Percentiles rank a stretch among this genome's conserved stretches.
Evolutionary conservation across 1,140 invertebrate genomes (phyloP).

Genomic region (Metaphire vulgaris): DNA sequence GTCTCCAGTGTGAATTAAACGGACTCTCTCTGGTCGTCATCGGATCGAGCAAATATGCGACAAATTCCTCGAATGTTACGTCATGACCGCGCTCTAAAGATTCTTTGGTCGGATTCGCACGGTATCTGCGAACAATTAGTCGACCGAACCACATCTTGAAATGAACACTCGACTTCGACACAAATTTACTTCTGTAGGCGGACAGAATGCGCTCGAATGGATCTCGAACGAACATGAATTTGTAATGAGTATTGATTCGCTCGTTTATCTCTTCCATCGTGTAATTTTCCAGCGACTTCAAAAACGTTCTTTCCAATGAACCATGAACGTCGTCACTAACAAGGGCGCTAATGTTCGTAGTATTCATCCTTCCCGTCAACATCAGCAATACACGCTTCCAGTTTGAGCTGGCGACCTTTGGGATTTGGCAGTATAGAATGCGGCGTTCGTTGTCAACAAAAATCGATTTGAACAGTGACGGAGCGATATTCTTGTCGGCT

Average conservation of each 20-base stretch:
- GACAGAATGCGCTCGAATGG: slow-evolving; percentile 83
- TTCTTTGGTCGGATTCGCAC: slow-evolving; percentile 63
- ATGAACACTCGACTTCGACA: slow-evolving; percentile 59
- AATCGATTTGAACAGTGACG: background rate
- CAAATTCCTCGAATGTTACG: slow-evolving; percentile 80
- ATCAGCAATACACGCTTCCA: slow-evolving; percentile 86
- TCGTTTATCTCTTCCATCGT: slow-evolving; percentile 56
- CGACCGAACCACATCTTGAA: slow-evolving; percentile 73
- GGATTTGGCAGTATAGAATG: slow-evolving; percentile 83
- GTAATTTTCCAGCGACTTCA: slow-evolving; percentile 55
- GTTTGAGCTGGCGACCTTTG: slow-evolving; percentile 94
- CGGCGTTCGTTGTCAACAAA: slow-evolving; percentile 69
- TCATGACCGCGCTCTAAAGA: slow-evolving; percentile 71
- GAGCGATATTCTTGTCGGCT: background rate
- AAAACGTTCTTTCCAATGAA: slow-evolving; percentile 33
- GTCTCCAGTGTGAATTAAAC: background rate
- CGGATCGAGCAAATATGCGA: slow-evolving; percentile 36
- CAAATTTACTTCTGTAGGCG: slow-evolving; percentile 82
- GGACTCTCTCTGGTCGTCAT: background rate
- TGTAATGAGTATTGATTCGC: slow-evolving; percentile 59
- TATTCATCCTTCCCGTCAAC: slow-evolving; percentile 58
- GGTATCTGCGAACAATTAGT: slow-evolving; percentile 69
- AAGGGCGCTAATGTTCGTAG: background rate
- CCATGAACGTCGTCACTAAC: slow-evolving; percentile 36
- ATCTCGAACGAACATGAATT: slow-evolving; percentile 80